These are phyloP conservation scores for Panulirus ornatus DNA, from an alignment of 1,140 invertebrate species.

Conservation along the genomic window DNA sequence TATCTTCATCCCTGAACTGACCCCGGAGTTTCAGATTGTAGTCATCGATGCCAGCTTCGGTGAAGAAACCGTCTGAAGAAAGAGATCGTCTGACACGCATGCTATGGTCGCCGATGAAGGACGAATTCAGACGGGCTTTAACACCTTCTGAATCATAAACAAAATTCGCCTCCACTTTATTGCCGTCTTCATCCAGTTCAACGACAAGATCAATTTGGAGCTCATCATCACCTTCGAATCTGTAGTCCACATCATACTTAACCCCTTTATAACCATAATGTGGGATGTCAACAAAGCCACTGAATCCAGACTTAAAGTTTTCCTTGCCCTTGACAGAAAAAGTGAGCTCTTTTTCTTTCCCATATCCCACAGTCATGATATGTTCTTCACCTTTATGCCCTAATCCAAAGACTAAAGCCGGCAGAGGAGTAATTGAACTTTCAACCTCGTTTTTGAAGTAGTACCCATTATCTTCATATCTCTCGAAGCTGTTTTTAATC, in stretches of 20 bases:
- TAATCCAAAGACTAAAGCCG: constrained; percentile 69
- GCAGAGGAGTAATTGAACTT: constrained; percentile 61
- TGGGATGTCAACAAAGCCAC: constrained; percentile 70
- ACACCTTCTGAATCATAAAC: constrained; percentile 72
- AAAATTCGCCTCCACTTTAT: constrained; percentile 63
- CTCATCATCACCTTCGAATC: constrained; percentile 56
- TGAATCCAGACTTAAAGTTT: constrained; percentile 68
- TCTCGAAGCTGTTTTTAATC: constrained; percentile 62
- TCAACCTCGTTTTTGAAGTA: constrained; percentile 68
- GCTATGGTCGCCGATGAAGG: constrained; percentile 52
- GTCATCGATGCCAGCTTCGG: constrained; percentile 70
- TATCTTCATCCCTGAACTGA: constrained; percentile 48
- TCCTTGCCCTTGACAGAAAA: constrained; percentile 70
- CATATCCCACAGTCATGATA: constrained; percentile 66
- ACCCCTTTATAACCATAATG: constrained; percentile 62
- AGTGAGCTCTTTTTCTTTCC: constrained; percentile 67
- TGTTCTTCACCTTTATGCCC: constrained; percentile 52
- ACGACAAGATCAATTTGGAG: constrained; percentile 51
- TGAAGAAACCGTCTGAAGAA: constrained; percentile 62
- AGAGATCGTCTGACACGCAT: constrained; percentile 64
- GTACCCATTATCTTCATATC: constrained; percentile 53
- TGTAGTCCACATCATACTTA: constrained; percentile 66
- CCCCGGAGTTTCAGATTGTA: constrained; percentile 68
- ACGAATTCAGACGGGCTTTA: constrained; percentile 52
- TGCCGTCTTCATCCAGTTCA: constrained; percentile 36